Conservation (phyloP, 2,113 vertebrate genomes). For the Lophochroa leadbeateri region DNA sequence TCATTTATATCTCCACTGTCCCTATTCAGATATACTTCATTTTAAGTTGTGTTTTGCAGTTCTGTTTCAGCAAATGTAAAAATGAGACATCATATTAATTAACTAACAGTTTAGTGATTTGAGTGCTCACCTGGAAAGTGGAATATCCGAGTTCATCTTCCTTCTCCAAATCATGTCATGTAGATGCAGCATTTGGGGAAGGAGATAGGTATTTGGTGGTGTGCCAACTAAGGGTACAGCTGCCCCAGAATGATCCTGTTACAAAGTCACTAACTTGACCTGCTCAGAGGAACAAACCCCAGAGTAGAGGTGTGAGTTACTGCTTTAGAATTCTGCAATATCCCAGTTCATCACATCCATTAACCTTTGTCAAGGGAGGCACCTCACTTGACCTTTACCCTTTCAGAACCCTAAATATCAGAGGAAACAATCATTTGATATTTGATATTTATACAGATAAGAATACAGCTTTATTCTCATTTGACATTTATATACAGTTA, state of each 20-base stretch:
- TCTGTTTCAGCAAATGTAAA: not conserved
- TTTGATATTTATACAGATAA: slow-evolving; percentile 63
- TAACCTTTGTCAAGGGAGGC: not conserved
- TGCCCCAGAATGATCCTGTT: not conserved
- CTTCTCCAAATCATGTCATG: not conserved
- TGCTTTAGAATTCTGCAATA: not conserved
- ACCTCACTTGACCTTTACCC: slow-evolving; percentile 24
- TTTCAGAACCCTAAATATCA: slow-evolving; percentile 59
- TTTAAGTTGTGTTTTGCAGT: not conserved
- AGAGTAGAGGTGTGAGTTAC: not conserved
- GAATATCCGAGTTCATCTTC: not conserved
- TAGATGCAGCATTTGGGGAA: not conserved
- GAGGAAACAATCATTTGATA: not conserved
- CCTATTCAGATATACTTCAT: not conserved
- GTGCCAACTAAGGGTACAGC: not conserved
- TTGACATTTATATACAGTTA: slow-evolving; percentile 70
- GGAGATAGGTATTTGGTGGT: not conserved
- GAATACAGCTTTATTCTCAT: slow-evolving; percentile 61
- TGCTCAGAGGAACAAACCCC: not conserved
- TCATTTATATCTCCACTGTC: not conserved
- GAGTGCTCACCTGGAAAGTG: not conserved
- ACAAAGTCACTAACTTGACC: not conserved
- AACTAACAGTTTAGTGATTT: not conserved
- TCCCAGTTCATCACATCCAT: not conserved
- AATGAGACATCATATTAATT: not conserved